Evolutionary conservation across 1,140 invertebrate genomes (phyloP).

Genomic region (Apis florea): DNA sequence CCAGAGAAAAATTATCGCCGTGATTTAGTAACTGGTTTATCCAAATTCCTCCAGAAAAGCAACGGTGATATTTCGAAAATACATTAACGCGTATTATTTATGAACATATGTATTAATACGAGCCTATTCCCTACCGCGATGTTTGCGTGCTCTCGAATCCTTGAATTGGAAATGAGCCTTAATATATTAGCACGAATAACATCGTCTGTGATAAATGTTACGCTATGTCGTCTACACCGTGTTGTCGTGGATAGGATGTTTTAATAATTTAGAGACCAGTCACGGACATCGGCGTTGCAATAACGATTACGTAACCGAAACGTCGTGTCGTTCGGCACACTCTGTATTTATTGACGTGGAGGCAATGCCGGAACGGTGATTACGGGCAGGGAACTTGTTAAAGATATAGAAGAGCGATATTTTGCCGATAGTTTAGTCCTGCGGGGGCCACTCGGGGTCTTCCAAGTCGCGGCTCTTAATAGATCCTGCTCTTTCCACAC

Average conservation of each 20-base stretch:
- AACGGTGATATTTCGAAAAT: conserved; percentile 8
- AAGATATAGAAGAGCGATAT: conserved; percentile 52
- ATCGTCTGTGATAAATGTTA: conserved; percentile 33
- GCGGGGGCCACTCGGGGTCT: background rate
- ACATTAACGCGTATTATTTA: background rate
- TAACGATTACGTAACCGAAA: conserved; percentile 53
- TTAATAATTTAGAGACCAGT: conserved; percentile 46
- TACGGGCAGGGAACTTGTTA: conserved; percentile 39
- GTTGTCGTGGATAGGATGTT: conserved; percentile 4
- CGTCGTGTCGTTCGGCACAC: conserved; percentile 21
- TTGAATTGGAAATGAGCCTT: conserved; percentile 28
- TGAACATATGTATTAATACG: background rate
- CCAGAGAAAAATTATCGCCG: background rate
- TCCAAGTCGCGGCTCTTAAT: background rate
- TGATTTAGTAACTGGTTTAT: background rate
- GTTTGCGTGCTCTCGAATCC: conserved; percentile 10
- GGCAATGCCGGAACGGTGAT: conserved; percentile 43
- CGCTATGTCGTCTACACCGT: conserved; percentile 19
- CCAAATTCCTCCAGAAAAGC: conserved; percentile 20
- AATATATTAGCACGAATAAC: conserved; percentile 38
- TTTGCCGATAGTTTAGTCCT: conserved; percentile 46
- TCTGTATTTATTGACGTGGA: conserved; percentile 50
- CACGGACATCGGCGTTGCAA: conserved; percentile 44
- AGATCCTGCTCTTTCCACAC: background rate
- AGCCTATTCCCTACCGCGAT: fast-evolving